These are phyloP conservation scores for Chanos chanos DNA, from an alignment of 2,797 vertebrate genomes.

Conservation along the genomic window DNA sequence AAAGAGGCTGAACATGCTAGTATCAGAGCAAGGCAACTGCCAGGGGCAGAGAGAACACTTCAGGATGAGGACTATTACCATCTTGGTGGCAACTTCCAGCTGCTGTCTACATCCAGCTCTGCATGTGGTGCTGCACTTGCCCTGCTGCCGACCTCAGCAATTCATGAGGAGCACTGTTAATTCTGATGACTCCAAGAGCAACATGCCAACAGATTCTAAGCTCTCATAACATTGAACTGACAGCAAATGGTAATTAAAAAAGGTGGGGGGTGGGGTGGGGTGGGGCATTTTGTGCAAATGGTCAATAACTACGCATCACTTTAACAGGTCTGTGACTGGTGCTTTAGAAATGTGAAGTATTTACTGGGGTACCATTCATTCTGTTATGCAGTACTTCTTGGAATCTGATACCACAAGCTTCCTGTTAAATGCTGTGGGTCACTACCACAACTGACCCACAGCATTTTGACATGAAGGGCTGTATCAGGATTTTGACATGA, in stretches of 20 bases:
- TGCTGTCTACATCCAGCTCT: slow-evolving; percentile 44
- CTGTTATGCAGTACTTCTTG: too few relatives aligned
- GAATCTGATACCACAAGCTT: too few relatives aligned
- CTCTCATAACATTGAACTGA: slow-evolving; percentile 1
- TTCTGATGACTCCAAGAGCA: slow-evolving; percentile 19
- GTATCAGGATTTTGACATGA: too few relatives aligned
- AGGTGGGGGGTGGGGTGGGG: not conserved
- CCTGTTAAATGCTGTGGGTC: too few relatives aligned
- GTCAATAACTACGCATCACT: too few relatives aligned
- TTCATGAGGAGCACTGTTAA: slow-evolving; percentile 10
- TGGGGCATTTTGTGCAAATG: too few relatives aligned
- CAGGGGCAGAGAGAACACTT: not conserved
- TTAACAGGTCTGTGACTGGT: too few relatives aligned
- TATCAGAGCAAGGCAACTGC: not conserved
- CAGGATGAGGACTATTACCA: slow-evolving; percentile 23
- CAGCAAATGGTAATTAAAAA: not conserved
- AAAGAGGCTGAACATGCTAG: slow-evolving; percentile 25
- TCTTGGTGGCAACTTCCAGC: slow-evolving; percentile 38
- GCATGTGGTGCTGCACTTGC: slow-evolving; percentile 37
- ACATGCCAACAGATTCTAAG: slow-evolving; percentile 1
- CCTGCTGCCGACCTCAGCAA: slow-evolving; percentile 33
- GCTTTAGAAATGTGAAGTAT: too few relatives aligned
- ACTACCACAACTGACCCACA: too few relatives aligned
- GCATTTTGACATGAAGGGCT: too few relatives aligned
- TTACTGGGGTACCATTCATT: too few relatives aligned